Evolutionary conservation across 1,140 invertebrate species (phyloP).

Genomic region (Conus betulinus): DNA sequence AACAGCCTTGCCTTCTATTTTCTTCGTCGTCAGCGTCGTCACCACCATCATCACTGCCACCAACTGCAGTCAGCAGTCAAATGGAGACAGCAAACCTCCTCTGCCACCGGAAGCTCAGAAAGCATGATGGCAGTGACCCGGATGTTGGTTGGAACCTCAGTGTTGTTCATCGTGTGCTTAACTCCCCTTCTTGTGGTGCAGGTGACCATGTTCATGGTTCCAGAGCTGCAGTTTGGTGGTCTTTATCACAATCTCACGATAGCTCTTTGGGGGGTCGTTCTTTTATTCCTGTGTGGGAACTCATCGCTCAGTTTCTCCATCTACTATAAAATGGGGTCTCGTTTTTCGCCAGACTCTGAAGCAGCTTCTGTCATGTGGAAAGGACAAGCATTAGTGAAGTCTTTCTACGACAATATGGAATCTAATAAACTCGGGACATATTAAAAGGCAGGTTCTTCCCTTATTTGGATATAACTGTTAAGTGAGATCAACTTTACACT

Average conservation of each 20-base stretch:
- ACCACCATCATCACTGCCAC: conserved; percentile 26
- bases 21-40: conserved; percentile 11
- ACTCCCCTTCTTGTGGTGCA: background rate
- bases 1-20: background rate
- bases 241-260: background rate
- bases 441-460: no score
- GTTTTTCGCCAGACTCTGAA: conserved; percentile 24
- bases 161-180: conserved; percentile 7
- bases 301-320: conserved; percentile 28
- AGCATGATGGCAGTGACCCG: background rate
- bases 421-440: no score
- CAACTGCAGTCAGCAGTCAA: background rate
- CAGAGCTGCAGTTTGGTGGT: background rate
- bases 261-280: conserved; percentile 5
- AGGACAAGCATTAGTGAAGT: no score
- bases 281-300: background rate
- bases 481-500: no score
- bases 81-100: background rate
- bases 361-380: background rate
- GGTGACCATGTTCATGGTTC: background rate
- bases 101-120: background rate
- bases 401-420: no score
- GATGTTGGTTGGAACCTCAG: conserved; percentile 5
- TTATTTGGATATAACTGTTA: no score
- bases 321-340: conserved; percentile 30